phyloP scores from a whole-genome alignment of 2,888 invertebrate species.

The Blomia tropicalis region DNA sequence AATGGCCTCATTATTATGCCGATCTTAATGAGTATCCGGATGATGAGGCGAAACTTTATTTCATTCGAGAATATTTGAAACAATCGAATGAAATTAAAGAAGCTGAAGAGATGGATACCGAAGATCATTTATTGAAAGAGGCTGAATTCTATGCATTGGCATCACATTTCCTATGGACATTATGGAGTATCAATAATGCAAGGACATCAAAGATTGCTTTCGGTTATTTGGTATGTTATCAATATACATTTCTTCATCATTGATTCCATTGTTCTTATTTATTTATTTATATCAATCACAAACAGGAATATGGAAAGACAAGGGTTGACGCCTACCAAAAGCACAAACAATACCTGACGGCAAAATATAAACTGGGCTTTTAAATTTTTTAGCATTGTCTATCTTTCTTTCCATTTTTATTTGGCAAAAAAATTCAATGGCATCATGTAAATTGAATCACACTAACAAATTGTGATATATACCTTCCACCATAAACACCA shows the following conservation, averaged over 20 bases:
- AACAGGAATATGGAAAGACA: constrained; percentile 50
- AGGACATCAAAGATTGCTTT: constrained; percentile 74
- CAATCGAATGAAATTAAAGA: background rate
- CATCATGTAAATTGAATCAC: background rate
- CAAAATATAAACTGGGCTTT: constrained; percentile 8
- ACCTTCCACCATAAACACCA: too few species aligned
- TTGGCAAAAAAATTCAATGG: background rate
- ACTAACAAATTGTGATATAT: background rate
- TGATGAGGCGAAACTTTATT: constrained; percentile 48
- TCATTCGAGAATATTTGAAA: constrained; percentile 25
- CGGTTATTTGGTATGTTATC: constrained; percentile 76
- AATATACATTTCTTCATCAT: too few species aligned
- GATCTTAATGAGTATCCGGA: constrained; percentile 53
- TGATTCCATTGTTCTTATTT: constrained; percentile 4
- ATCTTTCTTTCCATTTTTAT: too few species aligned
- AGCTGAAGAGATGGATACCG: constrained; percentile 26
- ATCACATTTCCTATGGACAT: constrained; percentile 80
- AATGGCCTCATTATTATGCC: constrained; percentile 59
- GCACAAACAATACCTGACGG: constrained; percentile 32
- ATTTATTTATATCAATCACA: constrained; percentile 27
- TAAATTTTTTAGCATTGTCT: too few species aligned
- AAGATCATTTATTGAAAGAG: constrained; percentile 48
- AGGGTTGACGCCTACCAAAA: constrained; percentile 48
- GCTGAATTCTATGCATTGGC: constrained; percentile 66
- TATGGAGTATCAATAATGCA: constrained; percentile 81